Base-by-base conservation (phyloP, 2,888 invertebrate species). In the Scaptomyza flava region DNA sequence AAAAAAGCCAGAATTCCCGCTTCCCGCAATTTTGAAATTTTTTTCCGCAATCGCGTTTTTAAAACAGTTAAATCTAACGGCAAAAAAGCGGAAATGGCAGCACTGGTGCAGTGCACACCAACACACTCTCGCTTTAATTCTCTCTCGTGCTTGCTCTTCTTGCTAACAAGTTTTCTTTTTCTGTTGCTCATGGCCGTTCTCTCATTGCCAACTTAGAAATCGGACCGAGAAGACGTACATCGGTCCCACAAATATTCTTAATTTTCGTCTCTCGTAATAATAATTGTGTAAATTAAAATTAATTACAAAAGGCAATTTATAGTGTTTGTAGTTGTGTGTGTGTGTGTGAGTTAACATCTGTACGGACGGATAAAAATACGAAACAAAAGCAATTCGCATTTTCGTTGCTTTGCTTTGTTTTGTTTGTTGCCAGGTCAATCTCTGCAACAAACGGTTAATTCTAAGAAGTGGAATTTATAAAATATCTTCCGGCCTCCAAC, bases 401-500 rank as follows among this genome's bases (percentile, higher is more conserved):
- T 47, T 41, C 46, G 50, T 48, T 33, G 34, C 54, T 7, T 57
- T 36, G 12, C 48, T 7, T 33, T 42, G 54, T 42, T 57, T 14
- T 66, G 30, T 61, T 60, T 53, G 57, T 47, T 51, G 67, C 38
- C 43, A 51, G 27, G 34, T 30, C 41, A 60, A 66, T 56, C 60
- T 36, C 51, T 63, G 60, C 63, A 66, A 68, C 53, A 65, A 82
- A 85, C 81, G 59, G 83, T 72, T 68, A 77, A 72, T 62, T 76
- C 52, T 47, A 43, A 50, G 27, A 47, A 47, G 50, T 38, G 57
- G 23, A 60, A 57, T 54, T 30, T 47, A 45, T 42, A 46, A 58
- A 63, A 61, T 64, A 65, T 66, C 46, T 42, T 57, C 48, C 77
- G 74, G 72, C 84, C 86, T 86, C 75, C 78, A 77, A 84, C 84